phyloP scores from a whole-genome alignment of 2,888 invertebrate genomes.

The Argyra leucocephala region DNA sequence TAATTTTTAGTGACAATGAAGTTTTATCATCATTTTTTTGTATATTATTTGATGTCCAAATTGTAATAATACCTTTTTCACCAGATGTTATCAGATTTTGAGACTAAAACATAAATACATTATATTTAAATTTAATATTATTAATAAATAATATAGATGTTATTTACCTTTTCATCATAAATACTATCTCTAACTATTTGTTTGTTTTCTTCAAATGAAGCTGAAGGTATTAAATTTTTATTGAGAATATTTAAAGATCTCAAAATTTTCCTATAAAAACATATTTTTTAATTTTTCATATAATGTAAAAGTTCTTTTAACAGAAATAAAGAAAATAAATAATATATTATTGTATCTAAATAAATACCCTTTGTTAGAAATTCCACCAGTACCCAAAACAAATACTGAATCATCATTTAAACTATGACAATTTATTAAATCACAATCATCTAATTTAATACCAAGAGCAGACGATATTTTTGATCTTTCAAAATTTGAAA shows the following conservation, averaged over 20 bases:
- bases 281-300: conserved; percentile 12
- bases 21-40: conserved; percentile 20
- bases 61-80: conserved; percentile 57
- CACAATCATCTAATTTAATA: conserved; percentile 54
- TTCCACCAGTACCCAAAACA: conserved; percentile 57
- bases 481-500: conserved; percentile 46
- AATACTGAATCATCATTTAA: conserved; percentile 45
- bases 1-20: not conserved
- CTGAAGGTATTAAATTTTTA: conserved; percentile 47
- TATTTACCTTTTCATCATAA: conserved; percentile 53
- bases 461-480: conserved; percentile 52
- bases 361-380: conserved; percentile 50
- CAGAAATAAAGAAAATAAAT: not conserved
- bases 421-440: conserved; percentile 53
- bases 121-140: conserved; percentile 10
- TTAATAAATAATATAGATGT: not conserved
- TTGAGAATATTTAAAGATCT: conserved; percentile 45
- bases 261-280: conserved; percentile 40
- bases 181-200: conserved; percentile 64
- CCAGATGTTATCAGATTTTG: conserved; percentile 60
- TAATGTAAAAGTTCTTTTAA: not conserved
- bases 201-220: conserved; percentile 53
- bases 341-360: not conserved
- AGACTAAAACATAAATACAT: conserved; percentile 42
- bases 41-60: conserved; percentile 48